Percentiles rank a stretch among this genome's conserved stretches.
These are phyloP conservation scores for Microcebus jonahi DNA, from an alignment of 2,113 vertebrate species.

Conservation along the genomic window DNA sequence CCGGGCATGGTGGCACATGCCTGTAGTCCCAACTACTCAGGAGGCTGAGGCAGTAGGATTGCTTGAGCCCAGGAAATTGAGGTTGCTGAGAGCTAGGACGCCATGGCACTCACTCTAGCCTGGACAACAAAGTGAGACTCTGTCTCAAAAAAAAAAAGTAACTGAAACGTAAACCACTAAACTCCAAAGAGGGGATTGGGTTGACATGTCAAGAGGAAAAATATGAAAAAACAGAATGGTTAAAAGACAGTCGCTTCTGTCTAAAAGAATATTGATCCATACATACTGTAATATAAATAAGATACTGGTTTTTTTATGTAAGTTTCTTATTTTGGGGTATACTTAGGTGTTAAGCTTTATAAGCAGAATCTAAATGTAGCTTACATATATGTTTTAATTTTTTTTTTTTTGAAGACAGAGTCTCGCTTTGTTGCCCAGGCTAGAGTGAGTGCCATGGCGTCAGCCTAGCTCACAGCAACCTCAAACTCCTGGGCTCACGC, in stretches of 20 bases:
- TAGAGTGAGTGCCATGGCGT: too few relatives aligned
- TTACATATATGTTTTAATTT: background rate
- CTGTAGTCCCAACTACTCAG: too few relatives aligned
- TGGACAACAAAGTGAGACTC: too few relatives aligned
- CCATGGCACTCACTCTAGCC: too few relatives aligned
- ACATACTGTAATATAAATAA: background rate
- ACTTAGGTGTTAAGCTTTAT: background rate
- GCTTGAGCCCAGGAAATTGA: too few relatives aligned
- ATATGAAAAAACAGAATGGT: background rate
- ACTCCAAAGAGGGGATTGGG: background rate
- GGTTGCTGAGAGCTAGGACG: too few relatives aligned
- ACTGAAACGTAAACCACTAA: background rate
- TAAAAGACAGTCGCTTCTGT: background rate
- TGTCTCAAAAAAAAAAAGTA: background rate
- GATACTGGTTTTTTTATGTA: background rate
- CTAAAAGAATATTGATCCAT: background rate
- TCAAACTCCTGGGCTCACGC: too few relatives aligned
- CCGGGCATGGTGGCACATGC: too few relatives aligned
- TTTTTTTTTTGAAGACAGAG: too few relatives aligned
- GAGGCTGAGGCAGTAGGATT: too few relatives aligned
- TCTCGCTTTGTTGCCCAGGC: too few relatives aligned
- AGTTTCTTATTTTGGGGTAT: constrained; percentile 1
- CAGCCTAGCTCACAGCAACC: too few relatives aligned
- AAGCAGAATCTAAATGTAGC: constrained; percentile 2
- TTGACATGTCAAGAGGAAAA: background rate